Conservation (phyloP, 2,888 invertebrate genomes). For the Ophion obscuratus region DNA sequence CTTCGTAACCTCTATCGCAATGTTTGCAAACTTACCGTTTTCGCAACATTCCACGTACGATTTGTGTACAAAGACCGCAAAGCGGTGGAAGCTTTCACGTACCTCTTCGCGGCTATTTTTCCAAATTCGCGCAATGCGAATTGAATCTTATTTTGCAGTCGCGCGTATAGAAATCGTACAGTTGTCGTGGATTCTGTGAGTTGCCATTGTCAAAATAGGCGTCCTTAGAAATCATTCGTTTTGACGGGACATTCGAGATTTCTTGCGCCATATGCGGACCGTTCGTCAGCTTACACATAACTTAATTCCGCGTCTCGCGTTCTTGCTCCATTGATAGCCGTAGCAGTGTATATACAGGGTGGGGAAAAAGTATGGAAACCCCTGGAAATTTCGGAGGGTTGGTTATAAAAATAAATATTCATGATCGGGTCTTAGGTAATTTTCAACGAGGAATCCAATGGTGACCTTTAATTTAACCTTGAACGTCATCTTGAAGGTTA, state of each 20-base stretch:
- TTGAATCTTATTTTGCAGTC: not conserved
- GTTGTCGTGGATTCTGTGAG: not conserved
- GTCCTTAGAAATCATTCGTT: conserved; percentile 75
- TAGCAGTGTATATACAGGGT: not conserved
- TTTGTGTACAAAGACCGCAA: not conserved
- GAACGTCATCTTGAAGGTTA: no score
- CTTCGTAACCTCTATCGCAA: conserved; percentile 4
- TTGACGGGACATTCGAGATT: conserved; percentile 75
- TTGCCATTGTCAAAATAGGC: not conserved
- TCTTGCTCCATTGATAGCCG: conserved; percentile 36
- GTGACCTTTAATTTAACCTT: no score
- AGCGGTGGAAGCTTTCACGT: not conserved
- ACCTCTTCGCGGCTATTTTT: not conserved
- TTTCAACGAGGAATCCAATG: no score
- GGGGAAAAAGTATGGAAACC: no score
- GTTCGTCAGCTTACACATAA: conserved; percentile 74
- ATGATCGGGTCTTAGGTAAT: no score
- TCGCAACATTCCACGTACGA: conserved; percentile 34
- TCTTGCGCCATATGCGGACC: conserved; percentile 66
- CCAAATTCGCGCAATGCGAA: not conserved
- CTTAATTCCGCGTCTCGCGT: conserved; percentile 59
- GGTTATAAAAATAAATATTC: no score
- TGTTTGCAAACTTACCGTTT: conserved; percentile 34
- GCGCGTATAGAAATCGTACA: not conserved
- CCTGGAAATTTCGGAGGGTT: no score